A percentile compares a stretch with the other conserved stretches of the same genome.
phyloP scores from a whole-genome alignment of 1,140 invertebrate species.

The Phocides pigmalion region DNA sequence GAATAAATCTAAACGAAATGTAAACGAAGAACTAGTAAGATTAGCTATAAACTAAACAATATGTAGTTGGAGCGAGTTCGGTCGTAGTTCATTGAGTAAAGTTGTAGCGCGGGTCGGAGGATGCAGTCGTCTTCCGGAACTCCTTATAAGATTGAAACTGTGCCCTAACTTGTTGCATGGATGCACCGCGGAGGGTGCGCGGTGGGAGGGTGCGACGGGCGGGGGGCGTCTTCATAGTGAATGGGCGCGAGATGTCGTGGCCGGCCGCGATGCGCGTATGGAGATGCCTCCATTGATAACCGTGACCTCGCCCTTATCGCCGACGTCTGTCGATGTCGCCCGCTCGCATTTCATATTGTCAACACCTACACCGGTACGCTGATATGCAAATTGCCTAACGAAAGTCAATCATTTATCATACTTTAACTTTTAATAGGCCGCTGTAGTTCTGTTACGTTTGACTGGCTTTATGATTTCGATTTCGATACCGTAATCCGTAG shows the following conservation, averaged over 20 bases:
- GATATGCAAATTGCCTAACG: conserved; percentile 7
- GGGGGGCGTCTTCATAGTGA: conserved; percentile 74
- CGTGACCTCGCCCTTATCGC: conserved; percentile 76
- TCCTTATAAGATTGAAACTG: conserved; percentile 66
- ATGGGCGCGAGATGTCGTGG: conserved; percentile 81
- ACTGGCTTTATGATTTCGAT: conserved; percentile 23
- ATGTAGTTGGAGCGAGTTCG: conserved; percentile 9
- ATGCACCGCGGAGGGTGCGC: conserved; percentile 69
- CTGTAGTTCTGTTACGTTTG: conserved; percentile 12
- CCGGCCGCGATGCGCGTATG: conserved; percentile 66
- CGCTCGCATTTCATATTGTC: conserved; percentile 42
- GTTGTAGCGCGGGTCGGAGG: conserved; percentile 17
- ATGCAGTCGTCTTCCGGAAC: conserved; percentile 49
- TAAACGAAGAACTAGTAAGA: background rate
- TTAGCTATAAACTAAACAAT: background rate
- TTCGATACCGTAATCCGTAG: conserved; percentile 13
- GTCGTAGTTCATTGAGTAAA: conserved; percentile 27
- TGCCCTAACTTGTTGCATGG: conserved; percentile 81
- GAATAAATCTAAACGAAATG: too few species aligned
- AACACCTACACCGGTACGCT: conserved; percentile 30
- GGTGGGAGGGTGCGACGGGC: conserved; percentile 44
- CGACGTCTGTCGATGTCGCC: conserved; percentile 54
- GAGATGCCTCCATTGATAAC: conserved; percentile 81
- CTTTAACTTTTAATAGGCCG: conserved; percentile 8
- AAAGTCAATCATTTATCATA: conserved; percentile 21